A percentile compares a stretch with the other conserved stretches of the same genome.
phyloP scores from a whole-genome alignment of 2,888 invertebrate species.

The Catocala sponsa region DNA sequence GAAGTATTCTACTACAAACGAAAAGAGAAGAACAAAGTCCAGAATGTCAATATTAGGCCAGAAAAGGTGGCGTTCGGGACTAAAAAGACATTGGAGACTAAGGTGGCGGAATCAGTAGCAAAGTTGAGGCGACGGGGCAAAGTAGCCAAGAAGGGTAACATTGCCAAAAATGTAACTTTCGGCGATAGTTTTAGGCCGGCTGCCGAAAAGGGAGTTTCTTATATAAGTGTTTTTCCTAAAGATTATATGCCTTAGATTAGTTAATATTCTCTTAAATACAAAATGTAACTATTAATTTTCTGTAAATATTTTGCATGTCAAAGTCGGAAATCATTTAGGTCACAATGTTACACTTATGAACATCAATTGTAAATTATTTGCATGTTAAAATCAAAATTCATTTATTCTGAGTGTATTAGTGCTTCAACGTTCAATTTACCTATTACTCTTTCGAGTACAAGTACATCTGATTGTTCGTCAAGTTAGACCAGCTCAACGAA shows the following conservation, averaged over 20 bases:
- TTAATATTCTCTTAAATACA: neutral
- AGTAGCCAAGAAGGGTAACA: conserved; percentile 41
- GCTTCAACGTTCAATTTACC: too few relatives aligned
- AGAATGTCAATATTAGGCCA: conserved; percentile 53
- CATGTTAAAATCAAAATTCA: too few relatives aligned
- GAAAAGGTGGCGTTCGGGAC: conserved; percentile 59
- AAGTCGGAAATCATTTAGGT: too few relatives aligned
- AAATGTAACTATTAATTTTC: too few relatives aligned
- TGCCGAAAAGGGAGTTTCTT: conserved; percentile 70
- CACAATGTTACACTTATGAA: too few relatives aligned
- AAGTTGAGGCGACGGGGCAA: conserved; percentile 41
- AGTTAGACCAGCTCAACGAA: too few relatives aligned
- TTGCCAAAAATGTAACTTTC: conserved; percentile 72
- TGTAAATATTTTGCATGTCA: too few relatives aligned
- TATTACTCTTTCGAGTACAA: too few relatives aligned
- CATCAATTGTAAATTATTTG: too few relatives aligned
- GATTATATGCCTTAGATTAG: conserved; percentile 66
- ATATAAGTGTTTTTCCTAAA: conserved; percentile 80
- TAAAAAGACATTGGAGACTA: conserved; percentile 53
- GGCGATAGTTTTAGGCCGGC: conserved; percentile 82
- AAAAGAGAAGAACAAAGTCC: conserved; percentile 79
- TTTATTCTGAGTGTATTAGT: too few relatives aligned
- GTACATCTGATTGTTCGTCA: too few relatives aligned
- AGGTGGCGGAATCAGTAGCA: conserved; percentile 44
- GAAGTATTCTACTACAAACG: conserved; percentile 94